phyloP scores from a whole-genome alignment of 2,113 vertebrate genomes.

The Cricetomys ansorgei region DNA sequence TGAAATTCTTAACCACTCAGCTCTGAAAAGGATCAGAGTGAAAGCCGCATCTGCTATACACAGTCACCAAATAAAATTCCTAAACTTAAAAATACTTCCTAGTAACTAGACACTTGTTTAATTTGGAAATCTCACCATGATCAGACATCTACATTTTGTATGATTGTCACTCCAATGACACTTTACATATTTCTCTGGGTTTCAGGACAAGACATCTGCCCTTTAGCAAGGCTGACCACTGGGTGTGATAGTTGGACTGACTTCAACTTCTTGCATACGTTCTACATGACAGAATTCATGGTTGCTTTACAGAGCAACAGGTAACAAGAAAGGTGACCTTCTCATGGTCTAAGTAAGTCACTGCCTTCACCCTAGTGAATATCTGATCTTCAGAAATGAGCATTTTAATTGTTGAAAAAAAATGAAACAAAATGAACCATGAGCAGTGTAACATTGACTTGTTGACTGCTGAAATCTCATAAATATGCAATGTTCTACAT shows the following conservation, averaged over 20 bases:
- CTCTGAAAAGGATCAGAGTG: background rate
- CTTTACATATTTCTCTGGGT: background rate
- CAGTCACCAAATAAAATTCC: background rate
- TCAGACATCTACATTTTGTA: background rate
- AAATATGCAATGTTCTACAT: constrained; percentile 54
- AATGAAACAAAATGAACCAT: constrained; percentile 42
- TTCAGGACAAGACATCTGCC: background rate
- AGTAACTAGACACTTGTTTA: background rate
- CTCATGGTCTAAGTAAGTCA: background rate
- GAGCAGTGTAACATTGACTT: background rate
- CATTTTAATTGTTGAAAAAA: constrained; percentile 42
- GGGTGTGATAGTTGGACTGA: background rate
- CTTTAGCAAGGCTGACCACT: background rate
- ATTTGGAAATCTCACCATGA: background rate
- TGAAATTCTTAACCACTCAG: background rate
- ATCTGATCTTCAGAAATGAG: constrained; percentile 17
- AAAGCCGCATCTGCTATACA: background rate
- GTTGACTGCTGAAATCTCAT: constrained; percentile 17
- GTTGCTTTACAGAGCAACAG: constrained; percentile 67
- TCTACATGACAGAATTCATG: constrained; percentile 65
- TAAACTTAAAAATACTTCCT: background rate
- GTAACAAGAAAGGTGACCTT: constrained; percentile 22
- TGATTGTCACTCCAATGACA: background rate
- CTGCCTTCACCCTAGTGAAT: background rate
- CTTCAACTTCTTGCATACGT: constrained; percentile 27